phyloP scores from a whole-genome alignment of 2,888 invertebrate genomes.

The Cephalotes varians region DNA sequence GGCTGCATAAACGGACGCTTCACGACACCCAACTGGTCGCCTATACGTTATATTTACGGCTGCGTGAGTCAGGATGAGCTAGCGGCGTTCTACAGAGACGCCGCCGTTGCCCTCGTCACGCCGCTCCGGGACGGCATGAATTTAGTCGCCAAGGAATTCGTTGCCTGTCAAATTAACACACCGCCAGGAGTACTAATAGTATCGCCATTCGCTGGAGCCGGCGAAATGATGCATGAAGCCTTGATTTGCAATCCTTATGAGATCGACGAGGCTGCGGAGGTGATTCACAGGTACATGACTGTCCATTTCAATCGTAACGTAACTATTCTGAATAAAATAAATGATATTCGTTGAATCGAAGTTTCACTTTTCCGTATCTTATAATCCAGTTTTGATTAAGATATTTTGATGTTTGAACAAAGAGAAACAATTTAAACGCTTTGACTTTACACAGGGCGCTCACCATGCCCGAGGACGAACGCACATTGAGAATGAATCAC shows the following conservation, averaged over 20 bases:
- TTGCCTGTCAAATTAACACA: slow-evolving; percentile 95
- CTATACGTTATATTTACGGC: slow-evolving; percentile 95
- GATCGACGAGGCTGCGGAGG: slow-evolving; percentile 94
- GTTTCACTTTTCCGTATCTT: background rate
- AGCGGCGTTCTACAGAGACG: slow-evolving; percentile 94
- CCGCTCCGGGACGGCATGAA: slow-evolving; percentile 97
- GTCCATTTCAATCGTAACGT: background rate
- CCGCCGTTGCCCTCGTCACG: slow-evolving; percentile 95
- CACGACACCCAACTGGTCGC: slow-evolving; percentile 97
- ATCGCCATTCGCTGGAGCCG: slow-evolving; percentile 96
- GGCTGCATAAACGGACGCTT: slow-evolving; percentile 95
- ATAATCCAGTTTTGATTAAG: background rate
- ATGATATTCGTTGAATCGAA: background rate
- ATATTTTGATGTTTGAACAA: background rate
- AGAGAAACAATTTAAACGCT: background rate
- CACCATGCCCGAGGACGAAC: slow-evolving; percentile 96
- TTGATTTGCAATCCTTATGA: slow-evolving; percentile 96
- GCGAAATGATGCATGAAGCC: slow-evolving; percentile 97
- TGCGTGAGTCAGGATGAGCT: slow-evolving; percentile 95
- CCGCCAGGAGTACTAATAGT: slow-evolving; percentile 95
- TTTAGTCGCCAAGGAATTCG: slow-evolving; percentile 96
- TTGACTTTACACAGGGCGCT: slow-evolving; percentile 88
- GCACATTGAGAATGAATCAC: slow-evolving; percentile 94
- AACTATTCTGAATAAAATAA: background rate
- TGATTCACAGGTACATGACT: slow-evolving; percentile 90